A percentile compares a stretch with the other conserved stretches of the same genome.
Conservation (phyloP, 2,797 vertebrate species). For the Rhincodon typus region DNA sequence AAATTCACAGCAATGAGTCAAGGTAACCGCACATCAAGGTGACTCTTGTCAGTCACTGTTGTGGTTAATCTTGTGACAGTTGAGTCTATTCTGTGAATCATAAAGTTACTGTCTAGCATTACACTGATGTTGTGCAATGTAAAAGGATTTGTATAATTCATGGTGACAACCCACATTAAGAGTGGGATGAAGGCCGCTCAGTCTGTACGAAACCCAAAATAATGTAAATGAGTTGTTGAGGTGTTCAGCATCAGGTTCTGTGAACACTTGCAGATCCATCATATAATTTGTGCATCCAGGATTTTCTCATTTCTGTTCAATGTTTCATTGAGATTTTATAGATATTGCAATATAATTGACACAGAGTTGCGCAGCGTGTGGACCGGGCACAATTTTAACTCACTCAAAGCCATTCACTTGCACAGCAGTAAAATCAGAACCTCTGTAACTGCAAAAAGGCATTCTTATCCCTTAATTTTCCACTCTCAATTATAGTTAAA, state of each 20-base stretch:
- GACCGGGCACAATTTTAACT: neutral
- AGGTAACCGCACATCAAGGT: neutral
- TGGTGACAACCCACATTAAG: neutral
- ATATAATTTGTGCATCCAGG: neutral
- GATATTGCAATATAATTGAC: neutral
- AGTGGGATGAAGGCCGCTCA: neutral
- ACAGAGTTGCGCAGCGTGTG: neutral
- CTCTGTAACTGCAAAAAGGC: neutral
- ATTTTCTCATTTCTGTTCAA: neutral
- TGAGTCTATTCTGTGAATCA: neutral
- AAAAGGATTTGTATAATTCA: neutral
- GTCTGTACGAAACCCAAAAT: neutral
- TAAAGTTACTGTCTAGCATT: neutral
- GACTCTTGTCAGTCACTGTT: neutral
- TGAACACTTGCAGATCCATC: neutral
- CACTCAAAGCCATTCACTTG: neutral
- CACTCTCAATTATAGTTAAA: neutral
- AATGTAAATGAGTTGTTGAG: neutral
- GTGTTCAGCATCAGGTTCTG: neutral
- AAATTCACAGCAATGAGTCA: neutral
- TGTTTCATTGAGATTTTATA: no score
- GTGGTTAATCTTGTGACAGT: neutral
- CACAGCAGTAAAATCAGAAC: neutral
- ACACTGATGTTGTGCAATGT: neutral
- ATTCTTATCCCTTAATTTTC: neutral